Evolutionary conservation across 2,797 vertebrate species (phyloP), one percentile per base, ranked within the genome.

Genomic region (Hydrophis major): DNA sequence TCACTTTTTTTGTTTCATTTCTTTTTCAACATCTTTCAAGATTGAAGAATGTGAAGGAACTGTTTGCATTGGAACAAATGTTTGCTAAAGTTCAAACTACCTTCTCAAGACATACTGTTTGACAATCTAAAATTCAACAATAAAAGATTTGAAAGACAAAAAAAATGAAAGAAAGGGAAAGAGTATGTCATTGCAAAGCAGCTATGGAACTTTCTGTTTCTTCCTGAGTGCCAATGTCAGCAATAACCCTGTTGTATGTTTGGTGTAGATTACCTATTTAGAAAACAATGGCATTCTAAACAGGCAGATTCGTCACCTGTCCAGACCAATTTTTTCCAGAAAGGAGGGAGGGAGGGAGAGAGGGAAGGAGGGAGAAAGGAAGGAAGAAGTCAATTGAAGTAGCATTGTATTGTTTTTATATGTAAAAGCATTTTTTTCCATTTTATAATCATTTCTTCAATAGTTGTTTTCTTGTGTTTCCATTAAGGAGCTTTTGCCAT

Each of bases 351-450:
- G 14, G 12, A 66, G 14, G 16, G 6, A 18, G 2, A 2, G 1
- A 74, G 20, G 37, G 2, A 74, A 6, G 14, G 1, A 20, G 32
- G 14, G 0, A 32, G n/a, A 6, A 0, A 3, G 2, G 66, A 3
- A 60, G 22, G 59, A 8, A 60, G 22, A 14, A 69, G n/a, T 63
- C 60, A 63, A 28, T 3, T 63, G 61, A 27, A 37, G 16, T 6
- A 74, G n/a, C n/a, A 8, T 37, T 37, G 2, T 37, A 74, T 74
- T 37, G 13, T 74, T 74, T 74, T 74, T 47, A 11, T 83, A 47
- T 25, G 20, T 47, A 47, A 83, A 47, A 83, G 8, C 37, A 28
- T 42, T 10, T 42, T 20, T n/a, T 47, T 25, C 37, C 74, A 47
- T 37, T 37, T 37, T 47, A 8, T 83, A 25, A 47, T 83, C 4